Evolutionary conservation across 2,888 invertebrate genomes (phyloP), one percentile per base, ranked within the genome.

Genomic region (Pantelozetes paolii): DNA sequence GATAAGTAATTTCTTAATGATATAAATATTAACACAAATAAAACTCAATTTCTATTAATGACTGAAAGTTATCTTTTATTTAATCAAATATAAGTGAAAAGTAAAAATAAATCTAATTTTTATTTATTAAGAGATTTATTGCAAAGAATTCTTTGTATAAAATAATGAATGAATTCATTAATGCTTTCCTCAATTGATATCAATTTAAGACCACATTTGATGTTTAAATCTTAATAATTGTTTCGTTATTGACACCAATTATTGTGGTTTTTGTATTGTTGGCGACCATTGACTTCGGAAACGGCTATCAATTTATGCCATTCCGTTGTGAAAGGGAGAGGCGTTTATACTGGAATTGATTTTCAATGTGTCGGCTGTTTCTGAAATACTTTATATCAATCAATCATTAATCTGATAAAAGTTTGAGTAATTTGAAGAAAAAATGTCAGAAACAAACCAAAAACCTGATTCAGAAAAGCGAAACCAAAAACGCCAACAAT

Each of bases 291-390:
- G 45, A 45, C 45, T 45, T 45, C 45, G 45, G 45, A 45, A 45
- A 45, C 45, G 13, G 45, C n/a, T 45, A 45, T 45, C n/a, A 45
- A 13, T 45, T 45, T 45, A 9, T 45, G 45, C 13, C 45, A 45
- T 45, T 45, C 45, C n/a, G n/a, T 2, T 45, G 45, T 45, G 13
- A 5, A 45, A 18, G n/a, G n/a, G 45, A 45, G 45, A 45, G 45
- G 15, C 8, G 45, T 13, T 45, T 45, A 45, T 45, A 18, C n/a
- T 45, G 15, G 8, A n/a, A 45, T 45, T n/a, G 45, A 45, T 45
- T 45, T 45, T 45, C 45, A 45, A 45, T 45, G 45, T 45, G 45
- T 45, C 45, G n/a, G n/a, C n/a, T n/a, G n/a, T n/a, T n/a, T n/a
- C n/a, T n/a, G n/a, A n/a, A n/a, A n/a, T n/a, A n/a, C n/a, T n/a